Evolutionary conservation across 2,888 invertebrate genomes (phyloP), one percentile per base, ranked within the genome.

Genomic region (Sarcophaga carnaria): DNA sequence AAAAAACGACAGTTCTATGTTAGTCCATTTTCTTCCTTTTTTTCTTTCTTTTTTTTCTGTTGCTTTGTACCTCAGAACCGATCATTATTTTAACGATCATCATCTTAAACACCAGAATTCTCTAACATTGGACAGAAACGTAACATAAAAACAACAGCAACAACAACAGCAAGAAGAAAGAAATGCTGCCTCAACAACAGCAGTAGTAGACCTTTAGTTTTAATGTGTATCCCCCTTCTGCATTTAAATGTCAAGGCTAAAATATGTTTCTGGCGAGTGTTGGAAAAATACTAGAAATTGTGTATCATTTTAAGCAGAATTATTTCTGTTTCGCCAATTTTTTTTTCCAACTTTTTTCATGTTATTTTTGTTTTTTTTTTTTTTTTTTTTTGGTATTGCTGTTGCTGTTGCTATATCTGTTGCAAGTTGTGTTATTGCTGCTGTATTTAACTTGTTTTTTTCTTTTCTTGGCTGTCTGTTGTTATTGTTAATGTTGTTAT

Each of bases 391-490:
- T 37, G 37, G 72, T 70, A 74, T 77, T 62, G 60, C 67, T 78
- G 66, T 78, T 20, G 20, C 67, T 49, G 63, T 78, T 76, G 63
- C 62, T 69, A 25, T 74, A 54, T 74, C 66, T 80, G 80, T 85
- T 80, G 71, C 71, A 67, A 77, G 75, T 83, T 82, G 82, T 86
- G 78, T 85, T 85, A 76, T 63, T 79, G 85, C 82, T 85, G 82
- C 82, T 78, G 83, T 83, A 83, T 83, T 83, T 67, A 49, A 67
- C 54, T 74, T 78, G 60, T 76, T 85, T 63, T 45, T 80, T 54
- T 17, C 17, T 54, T 17, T 54, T 54, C 54, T 14, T 54, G 54
- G 4, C 54, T 72, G 60, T 14, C 54, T 72, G 60, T 62, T 47
- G 62, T 60, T 79, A 27, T 66, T 69, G 25, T 69, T 74, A n/a